A percentile compares a stretch with the other conserved stretches of the same genome.
Evolutionary conservation across 2,797 vertebrate genomes (phyloP).

Genomic region (Ctenopoma kingsleyae): DNA sequence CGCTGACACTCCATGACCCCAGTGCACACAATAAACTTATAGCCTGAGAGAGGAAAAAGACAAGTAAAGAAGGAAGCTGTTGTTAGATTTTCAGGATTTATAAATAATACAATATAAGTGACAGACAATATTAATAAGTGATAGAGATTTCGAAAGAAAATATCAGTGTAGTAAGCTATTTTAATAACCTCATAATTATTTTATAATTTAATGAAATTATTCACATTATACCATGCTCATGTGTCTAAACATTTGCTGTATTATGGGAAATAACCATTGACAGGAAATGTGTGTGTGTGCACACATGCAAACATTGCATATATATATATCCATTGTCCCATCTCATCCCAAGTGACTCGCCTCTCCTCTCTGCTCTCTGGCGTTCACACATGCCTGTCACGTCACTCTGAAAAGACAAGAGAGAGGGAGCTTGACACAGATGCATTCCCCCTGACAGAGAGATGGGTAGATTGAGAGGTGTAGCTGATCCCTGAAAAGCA

Average conservation of each 20-base stretch:
- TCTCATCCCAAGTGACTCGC: constrained; percentile 48
- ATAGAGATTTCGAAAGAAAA: not conserved
- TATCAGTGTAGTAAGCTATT: constrained; percentile 3
- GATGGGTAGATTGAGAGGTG: constrained; percentile 67
- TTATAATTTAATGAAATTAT: constrained; percentile 17
- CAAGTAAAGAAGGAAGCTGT: not conserved
- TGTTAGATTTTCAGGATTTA: not conserved
- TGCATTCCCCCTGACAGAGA: constrained; percentile 41
- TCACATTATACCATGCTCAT: not conserved
- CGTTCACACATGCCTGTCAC: constrained; percentile 72
- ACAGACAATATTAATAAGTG: too few species aligned
- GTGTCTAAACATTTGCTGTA: not conserved
- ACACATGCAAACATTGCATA: constrained; percentile 5
- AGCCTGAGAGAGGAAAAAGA: not conserved
- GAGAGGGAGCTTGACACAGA: constrained; percentile 61
- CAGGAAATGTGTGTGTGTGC: not conserved
- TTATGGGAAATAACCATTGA: constrained; percentile 12
- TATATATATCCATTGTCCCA: constrained; percentile 21
- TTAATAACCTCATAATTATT: constrained; percentile 13
- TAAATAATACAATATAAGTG: not conserved
- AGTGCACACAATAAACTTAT: constrained; percentile 6
- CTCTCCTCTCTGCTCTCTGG: constrained; percentile 53
- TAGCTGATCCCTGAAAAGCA: constrained; percentile 72
- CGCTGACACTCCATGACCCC: constrained; percentile 18
- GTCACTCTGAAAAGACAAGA: constrained; percentile 70